Base-by-base conservation (phyloP, 2,113 vertebrate species). In the Mormoops blainvillei region DNA sequence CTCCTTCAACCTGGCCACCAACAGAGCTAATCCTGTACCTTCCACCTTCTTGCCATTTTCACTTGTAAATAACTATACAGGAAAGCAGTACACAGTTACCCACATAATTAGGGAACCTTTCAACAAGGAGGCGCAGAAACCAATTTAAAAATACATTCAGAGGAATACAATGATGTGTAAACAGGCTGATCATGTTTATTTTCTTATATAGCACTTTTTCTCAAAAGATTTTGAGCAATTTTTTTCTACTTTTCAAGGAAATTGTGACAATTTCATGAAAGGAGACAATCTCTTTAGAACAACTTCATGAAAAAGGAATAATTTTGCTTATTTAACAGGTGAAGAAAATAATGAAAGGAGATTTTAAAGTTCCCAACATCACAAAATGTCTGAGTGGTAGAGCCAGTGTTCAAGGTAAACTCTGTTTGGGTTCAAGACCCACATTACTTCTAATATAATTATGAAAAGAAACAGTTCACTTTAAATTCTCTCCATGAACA, bases 181-280 rank as follows among this genome's bases (percentile, higher is more conserved):
- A 16, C 65, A 63, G n/a, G 65, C 20, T 81, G 43, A 13, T 81
- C 70, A 58, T 68, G 3, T 74, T 85, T 68, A 68, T 63, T 94
- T 71, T 70, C 54, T 63, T 67, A 81, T 4, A 85, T 7, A 81
- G 41, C 26, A 65, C 38, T 71, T 88, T 77, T 89, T 52, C 58
- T 84, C 52, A 71, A 74, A 85, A 86, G 19, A 73, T 89, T 86
- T 95, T 61, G 28, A 96, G 38, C 24, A 88, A 50, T 19, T 93
- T 87, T 84, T 58, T 80, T 26, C 50, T 81, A 82, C 22, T 74
- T 87, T 93, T 82, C 43, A 92, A 56, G 10, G 38, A 88, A 92
- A 82, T 36, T 70, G 9, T 56, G 54, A 82, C 43, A 74, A 56
- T 15, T 71, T 77, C n/a, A 63, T 28, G 7, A 83, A 95, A 85